Evolutionary conservation across 2,113 vertebrate genomes (phyloP), one percentile per base, ranked within the genome.

Genomic region (Tragelaphus strepsiceros): DNA sequence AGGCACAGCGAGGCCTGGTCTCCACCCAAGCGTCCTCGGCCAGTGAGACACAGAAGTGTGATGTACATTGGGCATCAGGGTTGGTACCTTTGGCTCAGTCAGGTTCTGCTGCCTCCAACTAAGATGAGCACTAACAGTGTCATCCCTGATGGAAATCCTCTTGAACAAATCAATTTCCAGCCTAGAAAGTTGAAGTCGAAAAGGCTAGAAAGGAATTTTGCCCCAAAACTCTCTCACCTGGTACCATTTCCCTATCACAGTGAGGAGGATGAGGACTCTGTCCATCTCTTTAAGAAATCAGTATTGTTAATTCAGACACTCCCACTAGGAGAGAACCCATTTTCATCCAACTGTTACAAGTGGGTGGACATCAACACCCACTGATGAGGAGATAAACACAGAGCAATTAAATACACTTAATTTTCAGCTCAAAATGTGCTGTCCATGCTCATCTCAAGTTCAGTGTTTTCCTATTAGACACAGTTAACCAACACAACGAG

Each of bases 401-500:
- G 78, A 58, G 67, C 58, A 93, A 62, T 35, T 86, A 43, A 80
- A 7, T 59, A 26, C 32, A 62, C 46, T 85, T 32, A 51, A 39
- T 78, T 92, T 96, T 90, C 24, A 91, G 39, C n/a, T 96, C n/a
- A 91, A 78, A 39, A 90, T 91, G 56, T 90, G 10, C 54, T 77
- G 13, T 59, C n/a, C n/a, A 94, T 21, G 56, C 14, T 84, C 61
- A 32, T 64, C 61, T 64, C 59, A 59, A 54, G 24, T 51, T 92
- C 59, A 80, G 2, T 61, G 39, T 82, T 82, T 81, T 35, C 90
- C 26, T 94, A 90, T 84, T 39, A 85, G 84, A 85, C 35, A 81
- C 6, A 82, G 67, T 53, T 80, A 88, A 46, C 91, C 84, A n/a
- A 96, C 1, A 59, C 95, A 85, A 93, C 0, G 12, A 94, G 10